phyloP scores from a whole-genome alignment of 1,140 invertebrate species.

The Daktulosphaira vitifoliae region DNA sequence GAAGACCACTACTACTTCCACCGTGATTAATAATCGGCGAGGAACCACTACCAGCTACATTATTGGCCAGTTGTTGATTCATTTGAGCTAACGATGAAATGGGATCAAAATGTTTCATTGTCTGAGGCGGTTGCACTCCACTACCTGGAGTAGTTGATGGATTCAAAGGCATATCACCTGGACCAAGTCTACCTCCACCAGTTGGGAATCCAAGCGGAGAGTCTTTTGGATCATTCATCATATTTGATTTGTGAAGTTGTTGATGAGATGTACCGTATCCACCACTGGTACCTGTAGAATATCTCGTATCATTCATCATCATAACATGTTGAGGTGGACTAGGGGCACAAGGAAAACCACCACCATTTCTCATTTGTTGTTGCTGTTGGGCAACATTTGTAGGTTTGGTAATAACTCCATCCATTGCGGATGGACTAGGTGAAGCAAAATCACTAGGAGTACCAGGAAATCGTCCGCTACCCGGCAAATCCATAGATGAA shows the following conservation, averaged over 20 bases:
- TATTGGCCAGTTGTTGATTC: conserved; percentile 81
- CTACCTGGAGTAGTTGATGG: conserved; percentile 54
- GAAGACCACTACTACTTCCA: conserved; percentile 37
- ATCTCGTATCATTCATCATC: conserved; percentile 13
- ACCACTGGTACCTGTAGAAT: neutral
- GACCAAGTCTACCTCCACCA: neutral
- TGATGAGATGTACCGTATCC: neutral
- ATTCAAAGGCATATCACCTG: conserved; percentile 74
- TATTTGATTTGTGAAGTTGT: conserved; percentile 39
- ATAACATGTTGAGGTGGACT: neutral
- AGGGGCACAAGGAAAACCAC: neutral
- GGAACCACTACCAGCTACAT: conserved; percentile 47
- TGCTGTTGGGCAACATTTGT: too few relatives aligned
- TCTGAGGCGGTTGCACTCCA: conserved; percentile 44
- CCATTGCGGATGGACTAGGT: conserved; percentile 41
- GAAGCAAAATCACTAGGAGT: conserved; percentile 39
- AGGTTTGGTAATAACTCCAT: conserved; percentile 21
- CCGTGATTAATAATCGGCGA: conserved; percentile 45
- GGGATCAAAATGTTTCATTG: conserved; percentile 66
- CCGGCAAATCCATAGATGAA: conserved; percentile 41
- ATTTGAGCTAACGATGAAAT: conserved; percentile 89
- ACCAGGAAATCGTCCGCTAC: conserved; percentile 43
- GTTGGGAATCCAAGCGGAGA: conserved; percentile 36
- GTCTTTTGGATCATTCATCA: conserved; percentile 39
- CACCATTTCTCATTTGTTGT: conserved; percentile 42